Base-by-base conservation (phyloP, 2,888 invertebrate genomes). In the Drosophila longiperda region DNA sequence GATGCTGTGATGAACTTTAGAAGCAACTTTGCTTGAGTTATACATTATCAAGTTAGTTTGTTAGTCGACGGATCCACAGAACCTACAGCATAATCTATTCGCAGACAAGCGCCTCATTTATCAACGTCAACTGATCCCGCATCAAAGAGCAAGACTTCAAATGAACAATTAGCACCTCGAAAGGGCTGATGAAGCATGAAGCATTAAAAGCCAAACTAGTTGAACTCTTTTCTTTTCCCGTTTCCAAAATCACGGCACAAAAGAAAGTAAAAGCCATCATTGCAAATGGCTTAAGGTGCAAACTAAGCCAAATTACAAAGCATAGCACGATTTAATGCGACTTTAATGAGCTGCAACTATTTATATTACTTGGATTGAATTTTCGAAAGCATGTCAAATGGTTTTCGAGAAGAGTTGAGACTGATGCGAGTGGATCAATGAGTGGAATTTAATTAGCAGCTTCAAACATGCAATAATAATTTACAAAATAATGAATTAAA, bases 61-160 rank as follows among this genome's bases (percentile, higher is more conserved):
- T 64, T 49, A 29, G 45, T 26, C 23, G 55, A 38, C 7, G n/a
- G 40, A 50, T 65, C 20, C 48, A 49, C 57, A 59, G 59, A 60
- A 54, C 42, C n/a, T 23, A 48, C 50, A 26, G 48, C 59, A 60
- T 53, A 49, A 32, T 33, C 15, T 38, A 52, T 40, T 54, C 40
- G 48, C 23, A 15, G 42, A 17, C 36, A 49, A 38, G 23, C 48
- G 29, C 7, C 63, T 76, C 86, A 82, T 86, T 88, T 75, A 77
- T 86, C 85, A 86, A 76, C 54, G 83, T 90, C 83, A 85, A 66
- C 54, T 55, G 52, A 67, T 60, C 66, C 71, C 65, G 70, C 74
- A 72, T 74, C 61, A 53, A 49, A 75, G 36, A 42, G 36, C 33
- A 17, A 57, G 34, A 58, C 63, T 61, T 64, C 57, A 57, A 76